These are phyloP conservation scores for Eptesicus fuscus DNA, from an alignment of 2,113 vertebrate species.

Conservation along the genomic window DNA sequence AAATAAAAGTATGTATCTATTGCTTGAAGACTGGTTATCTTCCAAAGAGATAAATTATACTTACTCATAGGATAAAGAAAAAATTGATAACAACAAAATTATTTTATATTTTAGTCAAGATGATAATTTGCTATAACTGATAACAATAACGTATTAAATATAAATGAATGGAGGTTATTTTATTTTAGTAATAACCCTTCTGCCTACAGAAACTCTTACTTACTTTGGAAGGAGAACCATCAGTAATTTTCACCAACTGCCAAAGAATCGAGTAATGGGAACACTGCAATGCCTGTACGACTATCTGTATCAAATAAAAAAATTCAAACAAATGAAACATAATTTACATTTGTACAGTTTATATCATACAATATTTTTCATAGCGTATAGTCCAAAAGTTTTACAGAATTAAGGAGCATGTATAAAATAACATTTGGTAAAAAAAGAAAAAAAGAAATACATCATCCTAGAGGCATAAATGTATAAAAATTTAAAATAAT, in stretches of 20 bases:
- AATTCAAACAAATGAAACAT: conserved; percentile 60
- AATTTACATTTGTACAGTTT: conserved; percentile 34
- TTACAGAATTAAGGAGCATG: conserved; percentile 11
- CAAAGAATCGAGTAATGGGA: conserved; percentile 99
- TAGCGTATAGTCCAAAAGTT: conserved; percentile 27
- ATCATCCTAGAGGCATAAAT: conserved; percentile 22
- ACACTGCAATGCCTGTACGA: conserved; percentile 98
- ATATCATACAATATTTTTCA: not conserved
- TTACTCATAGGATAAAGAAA: conserved; percentile 38
- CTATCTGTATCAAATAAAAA: conserved; percentile 87
- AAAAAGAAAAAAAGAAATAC: not conserved
- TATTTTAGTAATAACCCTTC: conserved; percentile 39
- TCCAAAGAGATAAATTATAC: conserved; percentile 47
- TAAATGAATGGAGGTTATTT: conserved; percentile 37
- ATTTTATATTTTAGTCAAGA: conserved; percentile 30
- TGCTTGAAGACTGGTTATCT: not conserved
- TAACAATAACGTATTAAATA: conserved; percentile 1
- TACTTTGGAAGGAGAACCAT: conserved; percentile 97
- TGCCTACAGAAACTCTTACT: conserved; percentile 69
- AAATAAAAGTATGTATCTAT: not conserved
- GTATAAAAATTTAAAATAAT: not conserved
- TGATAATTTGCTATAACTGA: not conserved
- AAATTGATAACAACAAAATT: not conserved
- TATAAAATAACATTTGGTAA: conserved; percentile 29
- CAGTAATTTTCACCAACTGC: conserved; percentile 99